Conservation (phyloP, 1,140 invertebrate genomes). For the Bombus picipes region DNA sequence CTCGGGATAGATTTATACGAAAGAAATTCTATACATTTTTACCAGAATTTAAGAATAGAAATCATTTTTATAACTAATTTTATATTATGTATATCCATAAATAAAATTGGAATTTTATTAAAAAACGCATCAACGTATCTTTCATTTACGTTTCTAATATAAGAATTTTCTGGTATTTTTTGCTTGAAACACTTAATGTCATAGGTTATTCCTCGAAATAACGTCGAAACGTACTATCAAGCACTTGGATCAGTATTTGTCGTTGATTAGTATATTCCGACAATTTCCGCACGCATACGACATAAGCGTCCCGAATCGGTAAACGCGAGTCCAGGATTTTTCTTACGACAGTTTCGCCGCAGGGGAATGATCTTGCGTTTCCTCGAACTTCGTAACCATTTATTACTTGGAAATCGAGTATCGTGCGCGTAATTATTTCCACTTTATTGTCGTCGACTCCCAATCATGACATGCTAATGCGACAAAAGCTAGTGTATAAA, state of each 20-base stretch:
- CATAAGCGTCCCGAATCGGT: conserved; percentile 45
- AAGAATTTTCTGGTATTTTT: too few relatives aligned
- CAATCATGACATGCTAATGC: background rate
- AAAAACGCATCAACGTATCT: too few relatives aligned
- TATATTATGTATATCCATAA: too few relatives aligned
- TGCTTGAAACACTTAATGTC: too few relatives aligned
- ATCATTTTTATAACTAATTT: too few relatives aligned
- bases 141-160: too few relatives aligned
- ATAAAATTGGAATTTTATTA: too few relatives aligned
- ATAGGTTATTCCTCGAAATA: too few relatives aligned
- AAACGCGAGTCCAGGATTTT: conserved; percentile 25
- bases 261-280: conserved; percentile 18
- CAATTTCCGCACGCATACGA: conserved; percentile 20
- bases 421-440: conserved; percentile 22
- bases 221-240: background rate
- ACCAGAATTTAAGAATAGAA: too few relatives aligned
- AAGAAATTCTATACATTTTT: too few relatives aligned
- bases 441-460: background rate
- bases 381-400: background rate
- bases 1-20: too few relatives aligned
- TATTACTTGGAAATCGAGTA: background rate
- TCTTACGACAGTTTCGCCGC: background rate
- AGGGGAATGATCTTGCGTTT: background rate
- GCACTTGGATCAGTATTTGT: background rate
- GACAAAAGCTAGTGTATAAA: background rate